Percentiles rank a stretch among this genome's conserved stretches.
Conservation (phyloP, 2,113 vertebrate species). For the Henicopernis longicauda region DNA sequence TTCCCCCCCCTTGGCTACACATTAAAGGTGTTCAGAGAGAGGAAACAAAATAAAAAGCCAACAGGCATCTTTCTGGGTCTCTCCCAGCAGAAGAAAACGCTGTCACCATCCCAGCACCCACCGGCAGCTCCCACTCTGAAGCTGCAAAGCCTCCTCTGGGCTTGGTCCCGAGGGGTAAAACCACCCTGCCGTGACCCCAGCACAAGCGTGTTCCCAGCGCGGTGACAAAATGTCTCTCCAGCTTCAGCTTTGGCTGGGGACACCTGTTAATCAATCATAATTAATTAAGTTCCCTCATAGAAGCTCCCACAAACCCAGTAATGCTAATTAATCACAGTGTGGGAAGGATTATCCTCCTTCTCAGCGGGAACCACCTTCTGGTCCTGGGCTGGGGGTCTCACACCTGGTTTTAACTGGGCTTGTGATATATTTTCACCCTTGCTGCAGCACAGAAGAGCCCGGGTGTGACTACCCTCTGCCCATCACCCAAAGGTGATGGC, state of each 20-base stretch:
- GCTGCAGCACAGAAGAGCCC: neutral
- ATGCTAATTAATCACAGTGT: fast-evolving
- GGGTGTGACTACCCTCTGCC: neutral
- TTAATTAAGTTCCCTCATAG: neutral
- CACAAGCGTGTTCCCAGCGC: fast-evolving
- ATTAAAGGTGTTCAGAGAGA: neutral
- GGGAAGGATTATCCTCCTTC: neutral
- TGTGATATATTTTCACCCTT: neutral
- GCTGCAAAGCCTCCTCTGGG: neutral
- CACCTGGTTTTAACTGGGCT: fast-evolving
- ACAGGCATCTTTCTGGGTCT: neutral
- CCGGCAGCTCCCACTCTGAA: neutral
- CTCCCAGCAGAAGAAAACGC: neutral
- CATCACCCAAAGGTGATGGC: neutral
- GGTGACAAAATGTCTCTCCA: neutral
- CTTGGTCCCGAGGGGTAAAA: neutral
- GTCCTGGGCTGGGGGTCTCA: neutral
- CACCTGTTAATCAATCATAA: neutral
- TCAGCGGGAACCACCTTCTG: neutral
- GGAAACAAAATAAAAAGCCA: neutral
- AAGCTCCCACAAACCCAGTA: neutral
- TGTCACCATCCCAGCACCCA: neutral
- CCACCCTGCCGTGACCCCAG: neutral
- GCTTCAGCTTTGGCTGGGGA: neutral
- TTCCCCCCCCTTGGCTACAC: neutral